Conservation (phyloP, 2,797 vertebrate species). For the Ptychadena robeensis region DNA sequence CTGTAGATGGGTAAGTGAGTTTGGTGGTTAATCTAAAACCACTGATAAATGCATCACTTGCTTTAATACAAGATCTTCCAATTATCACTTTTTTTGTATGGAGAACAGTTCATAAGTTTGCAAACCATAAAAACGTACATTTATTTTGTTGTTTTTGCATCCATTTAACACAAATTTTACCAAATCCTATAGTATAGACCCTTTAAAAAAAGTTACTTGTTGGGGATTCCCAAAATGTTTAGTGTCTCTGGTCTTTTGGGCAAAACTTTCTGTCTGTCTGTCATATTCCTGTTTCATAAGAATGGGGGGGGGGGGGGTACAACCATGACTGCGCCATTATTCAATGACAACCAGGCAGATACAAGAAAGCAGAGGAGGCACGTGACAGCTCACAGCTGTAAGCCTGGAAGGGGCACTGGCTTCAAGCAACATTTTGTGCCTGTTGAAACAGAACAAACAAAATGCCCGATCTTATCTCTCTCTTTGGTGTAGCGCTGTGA, state of each 20-base stretch:
- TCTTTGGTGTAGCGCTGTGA: not conserved
- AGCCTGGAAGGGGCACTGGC: conserved; percentile 9
- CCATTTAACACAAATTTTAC: too few species aligned
- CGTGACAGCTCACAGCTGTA: not conserved
- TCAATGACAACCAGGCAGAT: conserved; percentile 11
- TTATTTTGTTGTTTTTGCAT: not conserved
- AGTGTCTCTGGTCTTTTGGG: not conserved
- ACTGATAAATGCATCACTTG: not conserved
- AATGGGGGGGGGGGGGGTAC: not conserved
- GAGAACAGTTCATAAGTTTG: not conserved
- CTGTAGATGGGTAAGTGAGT: not conserved
- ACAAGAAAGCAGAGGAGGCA: not conserved
- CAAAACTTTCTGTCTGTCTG: not conserved
- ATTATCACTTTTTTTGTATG: too few species aligned
- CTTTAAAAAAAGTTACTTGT: not conserved
- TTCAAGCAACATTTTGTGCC: not conserved
- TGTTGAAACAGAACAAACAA: conserved; percentile 21
- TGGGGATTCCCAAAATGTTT: not conserved
- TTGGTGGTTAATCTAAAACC: conserved; percentile 33
- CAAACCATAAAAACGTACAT: not conserved
- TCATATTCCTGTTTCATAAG: not conserved
- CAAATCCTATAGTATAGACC: not conserved
- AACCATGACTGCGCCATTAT: not conserved
- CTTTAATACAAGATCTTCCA: too few species aligned
- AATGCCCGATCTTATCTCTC: conserved; percentile 29